Evolutionary conservation across 2,113 vertebrate genomes (phyloP), one percentile per base, ranked within the genome.

Genomic region (Coptodon rendalli): DNA sequence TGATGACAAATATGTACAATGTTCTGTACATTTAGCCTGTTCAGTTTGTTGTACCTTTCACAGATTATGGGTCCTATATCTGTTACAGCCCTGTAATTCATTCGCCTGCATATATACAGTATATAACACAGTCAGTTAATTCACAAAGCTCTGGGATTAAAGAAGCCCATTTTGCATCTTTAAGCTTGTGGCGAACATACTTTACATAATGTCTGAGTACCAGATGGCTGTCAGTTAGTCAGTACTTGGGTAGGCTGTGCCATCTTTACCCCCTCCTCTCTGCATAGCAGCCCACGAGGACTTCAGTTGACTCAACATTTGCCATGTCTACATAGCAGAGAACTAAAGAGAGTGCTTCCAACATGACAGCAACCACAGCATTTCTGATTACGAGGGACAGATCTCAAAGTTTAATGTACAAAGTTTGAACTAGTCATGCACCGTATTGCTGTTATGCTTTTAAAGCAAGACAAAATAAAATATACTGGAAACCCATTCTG

Each of bases 201-300:
- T 93, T 92, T 92, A 83, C 61, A 50, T 88, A 91, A 94, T 10
- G 54, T 61, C 50, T 7, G 31, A 17, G 61, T 84, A 90, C 84
- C 95, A 96, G 94, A 96, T 96, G 94, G 95, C 89, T 63, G 89
- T 89, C 87, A 80, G 90, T 85, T 90, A 89, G 87, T 79, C 82
- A 86, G 83, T 31, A 22, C 76, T 76, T 66, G 27, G 31, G 36
- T 34, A 40, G 82, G 63, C 80, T 61, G 36, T 88, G 89, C 84
- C 83, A 89, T 86, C 54, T 84, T 52, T 59, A 13, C 29, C 68
- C 22, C 84, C 82, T 22, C 76, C 43, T 81, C 83, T 82, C 63
- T 84, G 31, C 36, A 5, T 57, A 86, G 68, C 57, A 86, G 34
- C 84, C 86, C 87, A 82, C 59, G 81, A 79, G 81, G 81, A 89